phyloP scores from a whole-genome alignment of 2,888 invertebrate species.

The Nysson spinosus region DNA sequence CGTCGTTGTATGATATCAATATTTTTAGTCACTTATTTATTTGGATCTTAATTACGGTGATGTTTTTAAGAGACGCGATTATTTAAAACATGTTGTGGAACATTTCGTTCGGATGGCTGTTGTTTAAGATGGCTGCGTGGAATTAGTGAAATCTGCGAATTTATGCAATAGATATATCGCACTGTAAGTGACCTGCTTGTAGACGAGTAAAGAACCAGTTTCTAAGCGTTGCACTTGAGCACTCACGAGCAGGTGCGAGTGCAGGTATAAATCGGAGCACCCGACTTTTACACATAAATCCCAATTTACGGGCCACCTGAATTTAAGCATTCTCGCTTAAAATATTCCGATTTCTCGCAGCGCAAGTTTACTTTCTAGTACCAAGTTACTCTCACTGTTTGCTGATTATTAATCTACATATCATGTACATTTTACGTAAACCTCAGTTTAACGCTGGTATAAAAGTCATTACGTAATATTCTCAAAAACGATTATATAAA shows the following conservation, averaged over 20 bases:
- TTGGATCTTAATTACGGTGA: too few relatives aligned
- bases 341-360: neutral
- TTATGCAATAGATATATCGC: slow-evolving; percentile 16
- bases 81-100: too few relatives aligned
- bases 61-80: too few relatives aligned
- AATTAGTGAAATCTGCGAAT: slow-evolving; percentile 15
- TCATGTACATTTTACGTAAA: too few relatives aligned
- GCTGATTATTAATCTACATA: too few relatives aligned
- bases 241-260: neutral
- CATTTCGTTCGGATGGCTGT: neutral
- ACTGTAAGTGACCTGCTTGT: slow-evolving; percentile 10
- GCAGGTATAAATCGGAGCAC: neutral
- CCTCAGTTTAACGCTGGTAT: too few relatives aligned
- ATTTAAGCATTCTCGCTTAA: neutral
- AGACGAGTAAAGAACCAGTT: slow-evolving; percentile 3
- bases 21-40: too few relatives aligned
- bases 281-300: neutral
- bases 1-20: too few relatives aligned
- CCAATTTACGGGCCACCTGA: slow-evolving; percentile 1
- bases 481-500: too few relatives aligned
- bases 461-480: too few relatives aligned
- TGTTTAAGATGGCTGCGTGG: slow-evolving; percentile 2
- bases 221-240: slow-evolving; percentile 19
- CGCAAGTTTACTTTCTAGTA: too few relatives aligned
- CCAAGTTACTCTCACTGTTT: too few relatives aligned